phyloP scores from a whole-genome alignment of 2,797 vertebrate genomes.

The Mormyrops attenuatus region DNA sequence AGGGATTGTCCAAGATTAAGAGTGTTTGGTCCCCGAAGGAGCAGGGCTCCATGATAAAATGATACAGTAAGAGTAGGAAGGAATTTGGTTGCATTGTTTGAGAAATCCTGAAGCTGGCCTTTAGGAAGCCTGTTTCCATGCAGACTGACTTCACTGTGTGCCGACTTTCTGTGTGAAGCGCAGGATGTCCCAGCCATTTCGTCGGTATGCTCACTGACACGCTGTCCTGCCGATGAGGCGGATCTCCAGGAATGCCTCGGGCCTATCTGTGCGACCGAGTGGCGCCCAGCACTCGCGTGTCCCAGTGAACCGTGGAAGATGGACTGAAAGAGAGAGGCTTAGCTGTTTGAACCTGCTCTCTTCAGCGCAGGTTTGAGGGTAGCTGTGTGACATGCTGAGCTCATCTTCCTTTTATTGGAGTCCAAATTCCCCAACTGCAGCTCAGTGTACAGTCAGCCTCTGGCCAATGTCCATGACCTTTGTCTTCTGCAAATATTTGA shows the following conservation, averaged over 20 bases:
- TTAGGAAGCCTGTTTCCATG: background rate
- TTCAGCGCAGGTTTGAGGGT: background rate
- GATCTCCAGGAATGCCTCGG: background rate
- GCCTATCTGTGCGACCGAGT: background rate
- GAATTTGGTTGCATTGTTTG: background rate
- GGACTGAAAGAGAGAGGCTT: background rate
- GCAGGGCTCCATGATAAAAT: background rate
- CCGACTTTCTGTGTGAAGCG: background rate
- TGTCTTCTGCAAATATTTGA: conserved; percentile 2
- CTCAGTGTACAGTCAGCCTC: background rate
- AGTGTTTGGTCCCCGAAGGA: background rate
- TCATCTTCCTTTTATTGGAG: background rate
- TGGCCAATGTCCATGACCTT: background rate
- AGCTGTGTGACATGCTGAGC: background rate
- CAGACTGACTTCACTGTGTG: background rate
- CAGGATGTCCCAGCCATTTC: background rate
- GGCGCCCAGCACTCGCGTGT: background rate
- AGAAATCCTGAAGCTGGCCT: background rate
- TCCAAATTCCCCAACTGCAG: background rate
- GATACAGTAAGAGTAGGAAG: background rate
- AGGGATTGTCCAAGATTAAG: background rate
- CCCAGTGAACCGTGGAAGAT: background rate
- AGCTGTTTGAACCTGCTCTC: background rate
- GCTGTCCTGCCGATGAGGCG: background rate
- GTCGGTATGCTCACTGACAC: background rate